A percentile compares a stretch with the other conserved stretches of the same genome.
These are phyloP conservation scores for Apamea sordens DNA, from an alignment of 2,888 invertebrate species.

Conservation along the genomic window DNA sequence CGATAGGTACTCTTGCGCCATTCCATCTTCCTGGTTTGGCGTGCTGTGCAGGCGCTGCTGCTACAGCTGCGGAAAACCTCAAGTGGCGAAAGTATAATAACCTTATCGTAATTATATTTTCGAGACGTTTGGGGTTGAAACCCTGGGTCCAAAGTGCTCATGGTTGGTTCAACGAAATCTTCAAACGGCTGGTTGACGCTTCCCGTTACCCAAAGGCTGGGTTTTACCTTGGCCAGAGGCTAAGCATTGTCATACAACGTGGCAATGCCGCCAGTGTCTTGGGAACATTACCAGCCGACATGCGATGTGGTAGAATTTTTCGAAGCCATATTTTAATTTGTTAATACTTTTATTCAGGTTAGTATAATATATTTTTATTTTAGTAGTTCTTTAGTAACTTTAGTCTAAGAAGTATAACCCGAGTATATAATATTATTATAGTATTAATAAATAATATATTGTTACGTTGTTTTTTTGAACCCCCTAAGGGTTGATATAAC, in stretches of 20 bases:
- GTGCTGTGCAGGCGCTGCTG: background rate
- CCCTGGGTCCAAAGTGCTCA: too few relatives aligned
- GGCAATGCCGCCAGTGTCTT: background rate
- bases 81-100: background rate
- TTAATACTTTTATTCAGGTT: too few relatives aligned
- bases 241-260: background rate
- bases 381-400: background rate
- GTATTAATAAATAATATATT: too few relatives aligned
- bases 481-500: too few relatives aligned
- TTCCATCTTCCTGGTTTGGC: background rate
- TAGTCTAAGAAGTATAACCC: too few relatives aligned
- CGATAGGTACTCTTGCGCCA: background rate
- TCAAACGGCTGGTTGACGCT: background rate
- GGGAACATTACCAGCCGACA: too few relatives aligned
- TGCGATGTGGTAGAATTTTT: too few relatives aligned
- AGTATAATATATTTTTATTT: too few relatives aligned
- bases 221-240: background rate
- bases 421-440: too few relatives aligned
- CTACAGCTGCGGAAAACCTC: background rate
- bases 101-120: background rate
- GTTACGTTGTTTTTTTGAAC: too few relatives aligned
- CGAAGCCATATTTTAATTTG: too few relatives aligned
- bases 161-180: background rate
- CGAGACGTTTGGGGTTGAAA: too few relatives aligned
- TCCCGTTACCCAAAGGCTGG: background rate